Base-by-base conservation (phyloP, 2,888 invertebrate species). In the Tricholauxania praeusta region DNA sequence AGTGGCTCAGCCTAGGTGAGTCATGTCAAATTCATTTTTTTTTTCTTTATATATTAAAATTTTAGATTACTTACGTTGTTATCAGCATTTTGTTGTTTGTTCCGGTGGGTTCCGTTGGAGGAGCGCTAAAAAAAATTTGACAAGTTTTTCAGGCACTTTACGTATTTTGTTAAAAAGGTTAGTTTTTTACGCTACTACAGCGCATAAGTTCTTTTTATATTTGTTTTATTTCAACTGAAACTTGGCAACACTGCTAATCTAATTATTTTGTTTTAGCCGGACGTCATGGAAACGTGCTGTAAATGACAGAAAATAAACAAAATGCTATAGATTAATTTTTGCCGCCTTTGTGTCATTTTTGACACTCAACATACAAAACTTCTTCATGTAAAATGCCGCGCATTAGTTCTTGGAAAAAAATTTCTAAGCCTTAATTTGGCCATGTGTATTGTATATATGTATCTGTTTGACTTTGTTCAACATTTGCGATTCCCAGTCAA, bases 21-120 rank as follows among this genome's bases (percentile, higher is more conserved):
- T 51, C 60, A 62, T 62, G 47, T 15, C 60, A 12, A n/a, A 47
- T 32, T 47, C n/a, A 62, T 17, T n/a, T 10, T 8, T 1, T 39
- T 39, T 3, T 3, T 32, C 3, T 5, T 7, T 39, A 39, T 10
- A 10, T 10, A 39, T 8, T 10, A 39, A 10, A 39, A 39, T 39
- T 62, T 62, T 47, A 15, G 10, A 47, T 64, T 82, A 83, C 83
- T 83, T 82, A 83, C 83, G 83, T 83, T 81, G 82, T 80, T 83
- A 83, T 82, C 80, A 82, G 80, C 81, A 81, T 81, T 75, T 80
- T 80, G 59, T 72, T 55, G 53, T 22, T 68, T 62, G 3, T 59
- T 32, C 14, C 60, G 60, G 47, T 62, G 60, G 60, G 39, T 39
- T 57, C 12, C 15, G 60, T 4, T 8, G n/a, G 17, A n/a, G 60